Base-by-base conservation (phyloP, 2,888 invertebrate species). In the Epistrophe eligans region DNA sequence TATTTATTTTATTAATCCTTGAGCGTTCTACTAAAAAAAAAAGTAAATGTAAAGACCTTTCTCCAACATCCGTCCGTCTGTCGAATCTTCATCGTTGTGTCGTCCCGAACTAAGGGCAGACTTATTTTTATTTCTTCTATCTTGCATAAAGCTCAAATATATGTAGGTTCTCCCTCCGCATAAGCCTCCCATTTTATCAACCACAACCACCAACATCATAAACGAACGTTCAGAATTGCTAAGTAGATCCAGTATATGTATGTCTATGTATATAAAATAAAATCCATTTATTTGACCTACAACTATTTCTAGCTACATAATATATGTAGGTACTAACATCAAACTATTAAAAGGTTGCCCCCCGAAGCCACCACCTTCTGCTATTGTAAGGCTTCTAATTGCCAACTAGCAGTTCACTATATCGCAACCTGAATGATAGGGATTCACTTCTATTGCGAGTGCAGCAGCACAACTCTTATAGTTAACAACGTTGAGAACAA, bases 361-460 rank as follows among this genome's bases (percentile, higher is more conserved):
- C 64, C 48, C 19, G 50, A 52, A 66, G 64, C 60, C 55, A 67
- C 55, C 87, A 87, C 71, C 79, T 83, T 83, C 19, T 67, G 74
- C 79, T 38, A 71, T 60, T 72, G 74, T 79, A 79, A 72, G 82
- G 73, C 83, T 87, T 87, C 83, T 83, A 87, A 87, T 82, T 83
- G 83, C 79, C 82, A 79, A 67, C 72, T 64, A 28, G 48, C 9
- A 83, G 82, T 79, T 67, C 74, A 67, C 70, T 72, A 66, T 87
- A 66, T 87, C 52, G 48, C 35, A 74, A 66, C 58, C 66, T 15
- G 67, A 82, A 60, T 76, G 87, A 76, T 67, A 76, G 71, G 67
- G 64, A 81, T 77, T 81, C 76, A 50, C 66, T 57, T 72, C 48
- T 66, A 60, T 67, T 60, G 67, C 15, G 24, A 62, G 62, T 62